Percentiles rank a stretch among this genome's conserved stretches.
Evolutionary conservation across 2,797 vertebrate species (phyloP).

Genomic region (Pangasius djambal): DNA sequence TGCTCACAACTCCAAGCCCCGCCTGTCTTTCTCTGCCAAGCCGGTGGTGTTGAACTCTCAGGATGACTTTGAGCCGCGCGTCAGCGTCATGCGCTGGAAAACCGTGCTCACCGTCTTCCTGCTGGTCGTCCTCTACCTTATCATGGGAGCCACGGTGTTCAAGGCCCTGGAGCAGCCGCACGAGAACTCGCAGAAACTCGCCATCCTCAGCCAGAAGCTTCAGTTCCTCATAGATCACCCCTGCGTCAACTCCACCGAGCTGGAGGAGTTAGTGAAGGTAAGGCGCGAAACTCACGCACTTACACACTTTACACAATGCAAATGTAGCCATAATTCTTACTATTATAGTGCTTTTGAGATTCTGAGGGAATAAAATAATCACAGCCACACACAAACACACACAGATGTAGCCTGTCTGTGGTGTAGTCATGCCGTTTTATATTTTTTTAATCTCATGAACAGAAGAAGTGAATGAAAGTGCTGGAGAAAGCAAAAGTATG

Average conservation of each 20-base stretch:
- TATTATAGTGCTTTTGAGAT: background rate
- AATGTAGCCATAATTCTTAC: background rate
- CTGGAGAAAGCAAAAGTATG: background rate
- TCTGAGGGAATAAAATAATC: background rate
- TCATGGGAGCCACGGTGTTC: slow-evolving; percentile 95
- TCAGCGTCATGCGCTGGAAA: slow-evolving; percentile 96
- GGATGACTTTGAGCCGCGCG: slow-evolving; percentile 85
- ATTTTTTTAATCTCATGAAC: too few relatives aligned
- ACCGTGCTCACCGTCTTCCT: slow-evolving; percentile 96
- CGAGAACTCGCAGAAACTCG: slow-evolving; percentile 87
- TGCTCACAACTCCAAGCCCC: slow-evolving; percentile 91
- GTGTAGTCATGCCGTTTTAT: background rate
- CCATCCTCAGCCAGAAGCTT: slow-evolving; percentile 88
- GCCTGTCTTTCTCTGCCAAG: slow-evolving; percentile 92
- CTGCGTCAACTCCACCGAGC: slow-evolving; percentile 90
- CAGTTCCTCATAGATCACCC: slow-evolving; percentile 85
- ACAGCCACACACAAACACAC: background rate
- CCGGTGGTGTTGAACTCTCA: slow-evolving; percentile 83
- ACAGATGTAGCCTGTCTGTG: background rate
- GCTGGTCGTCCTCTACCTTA: slow-evolving; percentile 94
- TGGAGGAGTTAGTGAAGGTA: slow-evolving; percentile 96
- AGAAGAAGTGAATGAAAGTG: background rate
- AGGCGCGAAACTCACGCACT: slow-evolving; percentile 32
- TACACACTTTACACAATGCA: background rate
- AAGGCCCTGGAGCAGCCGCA: slow-evolving; percentile 92